These are phyloP conservation scores for Mesembrinibis cayennensis DNA, from an alignment of 2,113 vertebrate species.

Conservation along the genomic window DNA sequence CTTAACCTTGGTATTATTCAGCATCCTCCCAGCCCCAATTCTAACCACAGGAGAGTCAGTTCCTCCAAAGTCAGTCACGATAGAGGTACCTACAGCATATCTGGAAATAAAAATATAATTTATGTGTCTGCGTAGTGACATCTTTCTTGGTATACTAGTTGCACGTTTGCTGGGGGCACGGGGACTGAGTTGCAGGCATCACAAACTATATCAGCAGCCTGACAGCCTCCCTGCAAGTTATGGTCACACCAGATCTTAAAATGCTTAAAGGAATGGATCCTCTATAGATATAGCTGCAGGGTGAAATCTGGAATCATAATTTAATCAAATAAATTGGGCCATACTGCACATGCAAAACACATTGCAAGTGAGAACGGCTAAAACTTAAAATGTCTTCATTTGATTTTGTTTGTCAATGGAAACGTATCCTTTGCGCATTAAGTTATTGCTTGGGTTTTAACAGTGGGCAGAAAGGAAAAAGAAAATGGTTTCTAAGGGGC, in stretches of 20 bases:
- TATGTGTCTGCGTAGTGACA: neutral
- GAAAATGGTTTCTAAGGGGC: neutral
- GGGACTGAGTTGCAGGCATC: neutral
- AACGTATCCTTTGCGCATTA: neutral
- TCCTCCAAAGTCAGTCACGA: neutral
- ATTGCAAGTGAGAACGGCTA: neutral
- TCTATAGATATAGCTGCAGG: neutral
- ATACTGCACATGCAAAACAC: neutral
- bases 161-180: neutral
- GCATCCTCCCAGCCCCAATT: neutral
- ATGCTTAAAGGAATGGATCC: neutral
- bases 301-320: neutral
- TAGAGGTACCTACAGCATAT: neutral
- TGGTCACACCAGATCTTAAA: neutral
- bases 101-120: neutral
- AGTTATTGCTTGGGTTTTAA: neutral
- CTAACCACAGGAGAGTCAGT: slow-evolving; percentile 16
- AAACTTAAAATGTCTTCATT: neutral
- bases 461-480: neutral
- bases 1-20: slow-evolving; percentile 43
- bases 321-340: neutral
- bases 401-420: neutral
- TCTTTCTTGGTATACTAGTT: neutral
- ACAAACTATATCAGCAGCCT: neutral
- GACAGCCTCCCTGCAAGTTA: neutral